These are phyloP conservation scores for Sparus aurata DNA, from an alignment of 2,797 vertebrate genomes.

Conservation along the genomic window DNA sequence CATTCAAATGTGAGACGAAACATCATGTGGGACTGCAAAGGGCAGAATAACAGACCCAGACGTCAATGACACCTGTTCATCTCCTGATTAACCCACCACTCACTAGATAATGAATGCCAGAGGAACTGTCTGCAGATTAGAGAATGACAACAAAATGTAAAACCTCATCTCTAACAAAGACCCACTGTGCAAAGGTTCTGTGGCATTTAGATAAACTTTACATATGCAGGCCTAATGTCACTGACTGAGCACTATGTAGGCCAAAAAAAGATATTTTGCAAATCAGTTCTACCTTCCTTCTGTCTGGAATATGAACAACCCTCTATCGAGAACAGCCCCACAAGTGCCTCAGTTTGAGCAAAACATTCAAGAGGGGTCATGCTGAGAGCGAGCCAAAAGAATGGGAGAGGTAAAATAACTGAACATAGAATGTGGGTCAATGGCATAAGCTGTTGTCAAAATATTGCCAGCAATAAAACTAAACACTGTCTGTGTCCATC, in stretches of 20 bases:
- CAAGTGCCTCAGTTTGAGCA: conserved; percentile 6
- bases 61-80: conserved; percentile 53
- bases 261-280: conserved; percentile 29
- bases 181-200: conserved; percentile 48
- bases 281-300: conserved; percentile 32
- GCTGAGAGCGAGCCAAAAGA: conserved; percentile 29
- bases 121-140: conserved; percentile 44
- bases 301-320: conserved; percentile 25
- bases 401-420: conserved; percentile 39
- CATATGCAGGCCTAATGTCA: conserved; percentile 23
- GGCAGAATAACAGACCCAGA: conserved; percentile 55
- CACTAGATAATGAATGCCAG: conserved; percentile 58
- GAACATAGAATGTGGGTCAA: conserved; percentile 55
- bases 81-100: conserved; percentile 48
- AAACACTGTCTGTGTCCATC: conserved; percentile 43
- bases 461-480: conserved; percentile 39
- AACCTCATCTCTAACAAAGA: conserved; percentile 55
- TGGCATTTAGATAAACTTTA: conserved; percentile 55
- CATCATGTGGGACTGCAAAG: conserved; percentile 35
- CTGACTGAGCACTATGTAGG: neutral
- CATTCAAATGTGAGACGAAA: conserved; percentile 57
- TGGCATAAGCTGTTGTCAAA: conserved; percentile 37
- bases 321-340: neutral
- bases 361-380: conserved; percentile 21
- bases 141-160: conserved; percentile 45